Percentiles rank a stretch among this genome's conserved stretches.
These are phyloP conservation scores for Botia kubotai DNA, from an alignment of 2,797 vertebrate genomes.

Conservation along the genomic window DNA sequence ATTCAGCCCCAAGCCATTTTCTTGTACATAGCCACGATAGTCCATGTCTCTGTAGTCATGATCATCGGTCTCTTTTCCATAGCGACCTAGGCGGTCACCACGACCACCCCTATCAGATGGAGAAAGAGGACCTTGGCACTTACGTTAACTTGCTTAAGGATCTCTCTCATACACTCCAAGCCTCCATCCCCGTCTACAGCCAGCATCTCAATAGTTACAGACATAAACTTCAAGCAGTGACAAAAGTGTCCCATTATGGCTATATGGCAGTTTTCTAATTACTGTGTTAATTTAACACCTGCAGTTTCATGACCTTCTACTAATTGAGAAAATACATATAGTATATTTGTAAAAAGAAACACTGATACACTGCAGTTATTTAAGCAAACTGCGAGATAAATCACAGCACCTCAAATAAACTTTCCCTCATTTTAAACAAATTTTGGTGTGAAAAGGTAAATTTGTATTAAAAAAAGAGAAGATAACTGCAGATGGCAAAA, in stretches of 20 bases:
- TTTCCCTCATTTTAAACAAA: neutral
- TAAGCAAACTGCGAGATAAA: neutral
- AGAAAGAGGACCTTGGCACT: constrained; percentile 17
- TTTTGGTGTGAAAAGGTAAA: neutral
- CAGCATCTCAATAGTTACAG: too few relatives aligned
- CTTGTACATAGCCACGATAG: constrained; percentile 83
- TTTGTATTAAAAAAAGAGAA: neutral
- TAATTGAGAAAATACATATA: too few relatives aligned
- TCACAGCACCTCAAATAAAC: neutral
- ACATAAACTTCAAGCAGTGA: too few relatives aligned
- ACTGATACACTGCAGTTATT: too few relatives aligned
- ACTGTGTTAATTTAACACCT: too few relatives aligned
- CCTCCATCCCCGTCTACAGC: too few relatives aligned
- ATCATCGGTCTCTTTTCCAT: constrained; percentile 79
- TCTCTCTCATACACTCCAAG: too few relatives aligned
- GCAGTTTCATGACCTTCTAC: too few relatives aligned
- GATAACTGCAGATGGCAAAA: neutral
- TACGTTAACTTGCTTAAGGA: neutral
- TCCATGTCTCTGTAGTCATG: constrained; percentile 92
- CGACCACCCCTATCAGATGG: constrained; percentile 79
- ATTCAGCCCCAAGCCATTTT: constrained; percentile 33
- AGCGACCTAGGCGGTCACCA: constrained; percentile 87
- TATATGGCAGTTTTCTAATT: too few relatives aligned
- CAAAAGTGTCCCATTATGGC: too few relatives aligned
- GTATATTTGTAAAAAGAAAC: too few relatives aligned